Percentiles rank a stretch among this genome's conserved stretches.
These are phyloP conservation scores for Brachycybe producta DNA, from an alignment of 2,888 invertebrate genomes.

Conservation along the genomic window DNA sequence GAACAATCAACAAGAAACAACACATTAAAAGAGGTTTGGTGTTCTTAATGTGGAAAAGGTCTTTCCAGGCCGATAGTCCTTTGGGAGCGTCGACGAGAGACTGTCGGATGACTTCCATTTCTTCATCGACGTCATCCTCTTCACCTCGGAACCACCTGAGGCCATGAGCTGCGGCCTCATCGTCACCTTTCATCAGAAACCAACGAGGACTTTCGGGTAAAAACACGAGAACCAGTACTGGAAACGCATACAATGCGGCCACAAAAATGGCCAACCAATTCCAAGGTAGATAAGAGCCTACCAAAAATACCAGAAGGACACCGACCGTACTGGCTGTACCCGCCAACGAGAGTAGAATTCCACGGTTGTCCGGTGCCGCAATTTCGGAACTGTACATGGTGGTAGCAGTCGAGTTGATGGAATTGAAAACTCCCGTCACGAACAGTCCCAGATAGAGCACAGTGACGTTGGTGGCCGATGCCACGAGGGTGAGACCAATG, in stretches of 20 bases:
- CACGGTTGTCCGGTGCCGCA: conserved; percentile 79
- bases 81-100: too few relatives aligned
- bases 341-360: conserved; percentile 75
- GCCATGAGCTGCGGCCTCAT: conserved; percentile 59
- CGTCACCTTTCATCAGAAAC: conserved; percentile 31
- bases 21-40: conserved; percentile 66
- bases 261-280: conserved; percentile 64
- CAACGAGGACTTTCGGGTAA: conserved; percentile 81
- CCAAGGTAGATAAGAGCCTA: conserved; percentile 70
- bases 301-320: conserved; percentile 57
- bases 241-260: conserved; percentile 59
- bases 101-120: conserved; percentile 58
- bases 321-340: conserved; percentile 75
- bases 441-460: too few relatives aligned
- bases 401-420: too few relatives aligned
- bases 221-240: conserved; percentile 60
- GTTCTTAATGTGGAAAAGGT: conserved; percentile 54
- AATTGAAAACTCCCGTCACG: conserved; percentile 72
- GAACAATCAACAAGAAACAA: conserved; percentile 83
- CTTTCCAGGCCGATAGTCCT: conserved; percentile 34
- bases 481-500: too few relatives aligned
- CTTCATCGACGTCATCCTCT: conserved; percentile 59
- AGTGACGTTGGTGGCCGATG: too few relatives aligned
- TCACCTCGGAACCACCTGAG: conserved; percentile 71
- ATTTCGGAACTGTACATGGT: conserved; percentile 89